phyloP scores from a whole-genome alignment of 2,888 invertebrate species.

The Tyria jacobaeae region DNA sequence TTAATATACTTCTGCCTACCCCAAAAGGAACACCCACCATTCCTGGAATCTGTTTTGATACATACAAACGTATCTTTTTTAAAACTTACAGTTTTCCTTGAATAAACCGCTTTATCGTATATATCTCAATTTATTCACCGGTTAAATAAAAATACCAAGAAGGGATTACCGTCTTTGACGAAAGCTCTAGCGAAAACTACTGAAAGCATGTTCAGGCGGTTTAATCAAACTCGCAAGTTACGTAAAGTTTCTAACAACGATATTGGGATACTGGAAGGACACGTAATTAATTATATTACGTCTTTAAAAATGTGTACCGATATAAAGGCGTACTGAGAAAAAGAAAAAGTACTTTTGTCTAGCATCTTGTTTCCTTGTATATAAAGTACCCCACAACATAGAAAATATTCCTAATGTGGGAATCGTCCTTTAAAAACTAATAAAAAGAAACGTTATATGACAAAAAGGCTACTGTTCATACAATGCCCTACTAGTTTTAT shows the following conservation, averaged over 20 bases:
- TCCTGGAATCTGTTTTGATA: neutral
- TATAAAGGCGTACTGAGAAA: too few species aligned
- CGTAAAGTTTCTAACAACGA: slow-evolving; percentile 39
- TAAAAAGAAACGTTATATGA: too few species aligned
- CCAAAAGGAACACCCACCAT: neutral
- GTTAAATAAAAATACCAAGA: slow-evolving; percentile 42
- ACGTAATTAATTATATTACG: too few species aligned
- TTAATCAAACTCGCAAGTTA: slow-evolving; percentile 51
- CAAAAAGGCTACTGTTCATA: too few species aligned
- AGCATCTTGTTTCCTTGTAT: too few species aligned
- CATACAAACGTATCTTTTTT: neutral
- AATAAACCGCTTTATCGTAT: neutral
- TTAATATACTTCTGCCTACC: too few species aligned
- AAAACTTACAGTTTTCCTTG: neutral
- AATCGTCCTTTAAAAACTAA: too few species aligned
- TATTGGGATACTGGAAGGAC: slow-evolving; percentile 21
- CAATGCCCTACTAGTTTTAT: too few species aligned
- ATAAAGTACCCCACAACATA: too few species aligned
- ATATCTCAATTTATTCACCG: slow-evolving; percentile 30
- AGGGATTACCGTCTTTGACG: slow-evolving; percentile 46
- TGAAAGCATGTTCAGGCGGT: slow-evolving; percentile 41
- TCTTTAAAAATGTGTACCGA: too few species aligned
- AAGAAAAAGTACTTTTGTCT: too few species aligned
- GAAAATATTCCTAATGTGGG: too few species aligned
- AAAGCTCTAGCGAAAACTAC: slow-evolving; percentile 34